Evolutionary conservation across 2,797 vertebrate species (phyloP).

Genomic region (Cercopithecus mitis): DNA sequence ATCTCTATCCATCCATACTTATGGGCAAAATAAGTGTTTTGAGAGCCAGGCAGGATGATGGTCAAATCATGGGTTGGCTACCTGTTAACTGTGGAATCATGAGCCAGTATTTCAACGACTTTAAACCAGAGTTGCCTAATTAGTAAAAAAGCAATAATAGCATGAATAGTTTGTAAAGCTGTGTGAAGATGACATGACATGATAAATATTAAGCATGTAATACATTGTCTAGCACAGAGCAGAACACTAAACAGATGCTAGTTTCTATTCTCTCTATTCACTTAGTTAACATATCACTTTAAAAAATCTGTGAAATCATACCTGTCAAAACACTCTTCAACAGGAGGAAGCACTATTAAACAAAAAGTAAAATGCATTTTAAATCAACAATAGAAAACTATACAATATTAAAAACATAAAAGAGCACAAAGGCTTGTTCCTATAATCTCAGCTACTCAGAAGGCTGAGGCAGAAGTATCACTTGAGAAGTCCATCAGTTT

Average conservation of each 20-base stretch:
- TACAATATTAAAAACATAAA: neutral
- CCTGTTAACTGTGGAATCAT: no score
- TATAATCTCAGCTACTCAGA: neutral
- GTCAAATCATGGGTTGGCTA: neutral
- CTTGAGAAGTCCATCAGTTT: neutral
- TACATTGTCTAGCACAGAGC: neutral
- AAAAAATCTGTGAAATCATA: slow-evolving; percentile 76
- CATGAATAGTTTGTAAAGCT: neutral
- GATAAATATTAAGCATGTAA: neutral
- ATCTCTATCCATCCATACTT: no score
- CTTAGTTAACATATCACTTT: neutral
- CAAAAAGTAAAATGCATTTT: slow-evolving; percentile 49
- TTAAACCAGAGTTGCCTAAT: neutral
- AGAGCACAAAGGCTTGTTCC: neutral
- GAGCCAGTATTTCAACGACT: neutral
- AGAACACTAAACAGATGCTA: neutral
- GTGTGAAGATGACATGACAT: neutral
- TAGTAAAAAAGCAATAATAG: neutral
- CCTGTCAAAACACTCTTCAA: slow-evolving; percentile 90
- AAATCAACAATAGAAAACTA: neutral
- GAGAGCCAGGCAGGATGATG: neutral
- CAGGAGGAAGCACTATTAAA: slow-evolving; percentile 88
- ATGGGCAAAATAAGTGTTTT: neutral
- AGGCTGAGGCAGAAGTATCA: neutral
- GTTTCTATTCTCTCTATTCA: neutral